Evolutionary conservation across 1,140 invertebrate genomes (phyloP).

Genomic region (Neelides sp.): DNA sequence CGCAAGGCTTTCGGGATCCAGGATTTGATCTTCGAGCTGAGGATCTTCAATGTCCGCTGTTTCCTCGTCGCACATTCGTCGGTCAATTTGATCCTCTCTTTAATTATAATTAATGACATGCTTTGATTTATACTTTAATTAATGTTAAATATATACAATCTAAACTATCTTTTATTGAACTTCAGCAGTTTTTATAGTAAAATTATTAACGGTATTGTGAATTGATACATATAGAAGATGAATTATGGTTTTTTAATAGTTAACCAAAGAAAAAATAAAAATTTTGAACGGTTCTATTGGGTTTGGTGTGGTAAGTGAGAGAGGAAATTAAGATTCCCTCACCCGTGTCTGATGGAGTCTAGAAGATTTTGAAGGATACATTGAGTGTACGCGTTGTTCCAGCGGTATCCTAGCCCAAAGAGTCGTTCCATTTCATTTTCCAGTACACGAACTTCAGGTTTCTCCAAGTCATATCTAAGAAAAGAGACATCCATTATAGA

Average conservation of each 20-base stretch:
- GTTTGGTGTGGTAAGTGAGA: background rate
- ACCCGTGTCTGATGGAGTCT: slow-evolving; percentile 48
- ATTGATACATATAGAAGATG: slow-evolving; percentile 6
- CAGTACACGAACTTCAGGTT: slow-evolving; percentile 49
- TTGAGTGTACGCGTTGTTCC: slow-evolving; percentile 67
- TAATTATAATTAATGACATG: background rate
- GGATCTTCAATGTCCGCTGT: background rate
- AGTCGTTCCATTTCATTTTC: slow-evolving; percentile 54
- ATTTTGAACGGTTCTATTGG: background rate
- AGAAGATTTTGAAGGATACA: slow-evolving; percentile 64
- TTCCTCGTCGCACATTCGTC: no score
- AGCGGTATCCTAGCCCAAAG: slow-evolving; percentile 56
- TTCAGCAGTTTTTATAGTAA: background rate
- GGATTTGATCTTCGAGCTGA: slow-evolving; percentile 31
- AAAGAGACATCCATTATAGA: background rate
- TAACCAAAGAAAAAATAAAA: slow-evolving; percentile 1
- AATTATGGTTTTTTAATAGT: background rate
- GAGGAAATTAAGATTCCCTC: slow-evolving; percentile 29
- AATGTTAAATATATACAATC: background rate
- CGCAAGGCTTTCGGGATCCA: slow-evolving; percentile 53
- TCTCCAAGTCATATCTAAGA: slow-evolving; percentile 39
- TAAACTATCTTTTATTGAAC: background rate
- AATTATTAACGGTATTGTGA: no score
- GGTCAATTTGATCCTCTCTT: no score
- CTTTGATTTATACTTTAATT: background rate